These are phyloP conservation scores for Trichosurus vulpecula DNA, from an alignment of 2,797 vertebrate genomes.

Conservation along the genomic window DNA sequence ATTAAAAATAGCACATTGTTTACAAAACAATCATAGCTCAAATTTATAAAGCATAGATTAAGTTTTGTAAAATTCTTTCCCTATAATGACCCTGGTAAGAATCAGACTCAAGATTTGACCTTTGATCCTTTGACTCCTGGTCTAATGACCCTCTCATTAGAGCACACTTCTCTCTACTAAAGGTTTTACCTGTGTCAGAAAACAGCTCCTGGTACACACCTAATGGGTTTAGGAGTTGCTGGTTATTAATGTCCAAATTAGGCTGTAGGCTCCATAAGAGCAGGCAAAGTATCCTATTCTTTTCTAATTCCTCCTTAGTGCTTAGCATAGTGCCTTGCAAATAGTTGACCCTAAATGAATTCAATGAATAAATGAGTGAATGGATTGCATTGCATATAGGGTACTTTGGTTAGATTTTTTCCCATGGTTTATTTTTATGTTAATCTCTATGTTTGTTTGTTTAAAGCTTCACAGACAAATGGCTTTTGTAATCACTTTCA, in stretches of 20 bases:
- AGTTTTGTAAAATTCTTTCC: neutral
- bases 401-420: constrained; percentile 30
- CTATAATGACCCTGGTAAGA: neutral
- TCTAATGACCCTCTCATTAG: neutral
- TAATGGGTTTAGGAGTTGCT: neutral
- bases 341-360: neutral
- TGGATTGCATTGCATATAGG: neutral
- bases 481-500: constrained; percentile 22
- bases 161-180: too few species aligned
- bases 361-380: neutral
- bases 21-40: neutral
- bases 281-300: neutral
- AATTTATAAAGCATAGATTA: neutral
- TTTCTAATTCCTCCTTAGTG: neutral
- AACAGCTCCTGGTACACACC: neutral
- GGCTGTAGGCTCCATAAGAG: neutral
- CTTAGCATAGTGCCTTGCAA: neutral
- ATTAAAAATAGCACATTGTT: neutral
- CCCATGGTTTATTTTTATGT: constrained; percentile 16
- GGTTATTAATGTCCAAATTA: neutral
- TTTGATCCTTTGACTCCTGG: neutral
- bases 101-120: neutral
- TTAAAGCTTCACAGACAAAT: constrained; percentile 33
- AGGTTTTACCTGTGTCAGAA: neutral
- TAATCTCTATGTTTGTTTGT: neutral